Base-by-base conservation (phyloP, 2,113 vertebrate genomes). In the Haplotaxodon microlepis region DNA sequence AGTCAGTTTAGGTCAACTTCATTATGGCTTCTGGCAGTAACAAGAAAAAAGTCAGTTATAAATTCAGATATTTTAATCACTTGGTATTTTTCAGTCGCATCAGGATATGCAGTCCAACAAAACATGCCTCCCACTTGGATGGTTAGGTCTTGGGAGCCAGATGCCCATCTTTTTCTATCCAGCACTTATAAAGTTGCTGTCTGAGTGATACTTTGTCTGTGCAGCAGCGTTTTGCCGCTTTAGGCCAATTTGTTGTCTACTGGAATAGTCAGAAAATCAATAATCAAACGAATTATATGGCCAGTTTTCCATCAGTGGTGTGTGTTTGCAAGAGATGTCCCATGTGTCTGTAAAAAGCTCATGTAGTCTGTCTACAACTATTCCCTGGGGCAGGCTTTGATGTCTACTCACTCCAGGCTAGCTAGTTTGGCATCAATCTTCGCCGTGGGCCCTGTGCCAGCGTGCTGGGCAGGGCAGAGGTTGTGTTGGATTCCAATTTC, bases 361-460 rank as follows among this genome's bases (percentile, higher is more conserved):
- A 13, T 36, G 85, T 45, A 31, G 63, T 73, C 63, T 76, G 86
- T 84, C 82, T 85, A 63, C 86, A 85, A 82, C 79, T 71, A 9
- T 88, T 84, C 86, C 81, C 47, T 6, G 61, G 51, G 90, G 81
- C 57, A 31, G 34, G 31, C 88, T 94, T 93, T 93, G 88, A 94
- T 87, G 92, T 93, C 83, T 84, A 11, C 42, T 87, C 87, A 89
- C 92, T 90, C 40, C 82, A 82, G 90, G 91, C 92, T 50, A 84
- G 85, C 73, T 69, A 78, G 69, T 89, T 66, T 94, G 90, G 87
- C 92, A 86, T 89, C 87, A 73, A n/a, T 89, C 66, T 81, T 69
- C 2, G 24, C 91, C 84, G 76, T 79, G 84, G 89, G 93, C 89
- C 53, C 34, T 14, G 57, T 2, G 53, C 84, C 90, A 92, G 80